These are phyloP conservation scores for Zosterops lateralis DNA, from an alignment of 2,113 vertebrate genomes.

Conservation along the genomic window DNA sequence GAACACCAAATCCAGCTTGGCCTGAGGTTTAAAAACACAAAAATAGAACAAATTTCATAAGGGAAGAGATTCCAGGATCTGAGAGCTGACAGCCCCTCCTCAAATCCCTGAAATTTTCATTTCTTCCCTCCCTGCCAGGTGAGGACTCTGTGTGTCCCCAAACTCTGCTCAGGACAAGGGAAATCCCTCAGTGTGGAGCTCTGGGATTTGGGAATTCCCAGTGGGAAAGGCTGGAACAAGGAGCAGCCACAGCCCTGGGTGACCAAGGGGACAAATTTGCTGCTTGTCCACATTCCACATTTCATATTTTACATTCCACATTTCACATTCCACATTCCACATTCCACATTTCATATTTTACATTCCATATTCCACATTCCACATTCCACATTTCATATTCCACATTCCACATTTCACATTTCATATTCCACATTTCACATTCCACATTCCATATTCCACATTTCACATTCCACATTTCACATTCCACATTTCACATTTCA, in stretches of 20 bases:
- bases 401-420: no score
- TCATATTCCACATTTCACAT: no score
- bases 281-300: neutral
- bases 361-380: no score
- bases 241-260: neutral
- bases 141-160: rapidly evolving
- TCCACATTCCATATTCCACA: no score
- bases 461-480: no score
- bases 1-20: neutral
- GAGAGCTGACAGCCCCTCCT: neutral
- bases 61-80: neutral
- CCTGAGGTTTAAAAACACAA: neutral
- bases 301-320: no score
- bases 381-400: no score
- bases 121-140: neutral
- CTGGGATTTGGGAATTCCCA: neutral
- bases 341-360: neutral
- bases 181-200: neutral
- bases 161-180: neutral
- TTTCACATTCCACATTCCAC: neutral
- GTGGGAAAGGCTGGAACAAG: neutral
- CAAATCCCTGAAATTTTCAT: neutral
- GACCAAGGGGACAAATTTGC: neutral
- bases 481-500: no score
- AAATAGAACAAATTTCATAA: neutral